phyloP scores from a whole-genome alignment of 2,113 vertebrate genomes.

The Neoarius graeffei region DNA sequence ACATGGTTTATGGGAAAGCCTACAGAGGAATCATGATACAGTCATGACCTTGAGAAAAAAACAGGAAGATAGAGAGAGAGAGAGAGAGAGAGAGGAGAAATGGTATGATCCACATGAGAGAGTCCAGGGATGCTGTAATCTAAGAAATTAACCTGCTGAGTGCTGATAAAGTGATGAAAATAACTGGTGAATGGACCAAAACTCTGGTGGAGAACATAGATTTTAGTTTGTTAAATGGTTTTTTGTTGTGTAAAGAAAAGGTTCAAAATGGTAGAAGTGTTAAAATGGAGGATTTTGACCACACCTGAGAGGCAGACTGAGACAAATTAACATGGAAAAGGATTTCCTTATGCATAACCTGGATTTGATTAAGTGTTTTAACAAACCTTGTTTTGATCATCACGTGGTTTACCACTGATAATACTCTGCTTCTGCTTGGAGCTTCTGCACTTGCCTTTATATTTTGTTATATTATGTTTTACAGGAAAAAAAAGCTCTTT shows the following conservation, averaged over 20 bases:
- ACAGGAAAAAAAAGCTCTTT: background rate
- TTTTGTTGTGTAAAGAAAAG: background rate
- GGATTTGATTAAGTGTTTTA: too few relatives aligned
- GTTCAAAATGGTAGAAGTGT: background rate
- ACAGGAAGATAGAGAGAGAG: background rate
- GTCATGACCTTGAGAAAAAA: conserved; percentile 1
- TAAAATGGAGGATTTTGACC: background rate
- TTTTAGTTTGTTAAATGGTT: background rate
- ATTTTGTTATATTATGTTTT: background rate
- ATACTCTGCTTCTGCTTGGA: background rate
- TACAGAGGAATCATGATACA: conserved; percentile 3
- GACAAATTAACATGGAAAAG: background rate
- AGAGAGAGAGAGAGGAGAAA: background rate
- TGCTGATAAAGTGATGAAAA: background rate
- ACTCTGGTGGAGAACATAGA: background rate
- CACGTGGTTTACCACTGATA: background rate
- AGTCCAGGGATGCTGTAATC: background rate
- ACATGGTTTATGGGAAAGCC: background rate
- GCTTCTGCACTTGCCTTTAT: background rate
- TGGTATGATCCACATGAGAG: background rate
- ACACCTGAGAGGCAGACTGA: background rate
- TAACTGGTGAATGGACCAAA: background rate
- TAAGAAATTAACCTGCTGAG: background rate
- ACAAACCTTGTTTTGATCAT: background rate
- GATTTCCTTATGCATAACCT: too few relatives aligned